Evolutionary conservation across 2,113 vertebrate genomes (phyloP), one percentile per base, ranked within the genome.

Genomic region (Psammodynastes pulverulentus): DNA sequence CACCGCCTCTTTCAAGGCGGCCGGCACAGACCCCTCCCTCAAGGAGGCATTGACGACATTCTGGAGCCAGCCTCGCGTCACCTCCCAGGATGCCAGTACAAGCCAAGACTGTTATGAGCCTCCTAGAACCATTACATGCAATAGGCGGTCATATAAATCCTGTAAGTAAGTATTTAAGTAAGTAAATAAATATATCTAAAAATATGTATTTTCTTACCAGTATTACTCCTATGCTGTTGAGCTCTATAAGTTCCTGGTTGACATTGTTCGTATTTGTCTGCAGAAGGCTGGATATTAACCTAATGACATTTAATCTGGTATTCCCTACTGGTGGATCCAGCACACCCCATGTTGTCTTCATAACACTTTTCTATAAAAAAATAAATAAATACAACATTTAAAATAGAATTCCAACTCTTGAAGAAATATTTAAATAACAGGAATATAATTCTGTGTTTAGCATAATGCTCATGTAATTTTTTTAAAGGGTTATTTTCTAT

Each of bases 271-370:
- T 99, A 94, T 99, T 99, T 39, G 97, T 98, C 96, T 99, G 99
- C 46, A 99, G 96, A 92, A 99, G 98, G 96, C 99, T 99, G 94
- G 98, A 98, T 94, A 99, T 98, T 95, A 99, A 96, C 94, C 98
- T 96, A 93, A 99, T 99, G 93, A 99, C 99, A 91, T 98, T 98
- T 95, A 99, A 97, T 46, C 99, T 98, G 0, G 99, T 99, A 93
- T 99, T 99, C 34, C 99, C 99, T 95, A 99, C 99, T 1, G 99
- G 99, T 67, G 99, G 99, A 93, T 99, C 99, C 96, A 99, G 96
- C 62, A 99, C 97, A 4, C 99, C 99, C 99, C 99, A 99, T 0
- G 99, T 99, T 15, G 99, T 99, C 97, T 98, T 99, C 98, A 99
- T 98, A 87, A 98, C 94, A 48, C 98, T 98, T 95, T 98, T 99